Evolutionary conservation across 2,797 vertebrate genomes (phyloP), one percentile per base, ranked within the genome.

Genomic region (Loris lydekkerianus): DNA sequence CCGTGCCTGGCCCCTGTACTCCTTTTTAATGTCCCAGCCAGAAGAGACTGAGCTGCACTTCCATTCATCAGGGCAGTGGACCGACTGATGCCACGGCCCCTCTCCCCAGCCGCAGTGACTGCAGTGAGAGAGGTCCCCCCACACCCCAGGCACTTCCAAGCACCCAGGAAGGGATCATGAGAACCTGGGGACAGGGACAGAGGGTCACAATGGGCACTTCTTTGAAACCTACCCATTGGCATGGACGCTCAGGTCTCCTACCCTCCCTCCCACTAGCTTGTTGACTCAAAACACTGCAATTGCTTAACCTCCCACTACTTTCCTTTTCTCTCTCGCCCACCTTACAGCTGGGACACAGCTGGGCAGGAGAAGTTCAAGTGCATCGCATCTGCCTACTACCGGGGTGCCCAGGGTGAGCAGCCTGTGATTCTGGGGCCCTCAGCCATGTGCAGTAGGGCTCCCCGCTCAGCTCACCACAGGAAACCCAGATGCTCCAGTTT

Each of bases 351-450:
- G 99, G 99, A 99, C 98, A 99, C 99, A 31, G 99, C 99, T 1
- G 99, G 99, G 31, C 99, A 99, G 97, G 99, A 99, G 96, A 99
- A 99, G 98, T 99, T 99, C 98, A 99, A 99, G 98, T 99, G 99
- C 97, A 99, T 99, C 20, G 99, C 99, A 8, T 99, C 99, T 89
- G 98, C 99, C 61, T 99, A 99, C 98, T 99, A 99, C 98, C 98
- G 99, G 98, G 99, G 99, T 31, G 99, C 99, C 94, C 99, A 99
- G 97, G 99, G 99, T 99, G 95, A 98, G 98, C 82, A 73, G 27
- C 60, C 7, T 86, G 81, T 67, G 6, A 17, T 0, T 4, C 53
- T 13, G 13, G 29, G 85, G 9, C 8, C 60, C 73, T 58, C 37
- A 17, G 1, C 61, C 1, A 1, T 0, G 0, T 43, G 21, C 15